Conservation (phyloP, 1,140 invertebrate species). For the Chlorops oryzae region DNA sequence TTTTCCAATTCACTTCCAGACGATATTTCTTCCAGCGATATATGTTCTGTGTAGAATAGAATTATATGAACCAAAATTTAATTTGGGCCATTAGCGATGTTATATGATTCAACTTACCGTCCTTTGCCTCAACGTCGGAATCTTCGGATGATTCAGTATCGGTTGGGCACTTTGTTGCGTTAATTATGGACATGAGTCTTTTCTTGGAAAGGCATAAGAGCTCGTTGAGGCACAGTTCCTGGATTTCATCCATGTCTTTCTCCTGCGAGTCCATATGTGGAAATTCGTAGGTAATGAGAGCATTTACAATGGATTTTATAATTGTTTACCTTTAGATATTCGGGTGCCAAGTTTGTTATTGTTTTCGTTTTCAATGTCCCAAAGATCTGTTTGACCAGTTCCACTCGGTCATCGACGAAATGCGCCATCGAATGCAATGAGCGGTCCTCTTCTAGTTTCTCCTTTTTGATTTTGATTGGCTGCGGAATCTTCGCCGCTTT, state of each 20-base stretch:
- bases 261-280: conserved; percentile 39
- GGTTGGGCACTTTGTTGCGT: conserved; percentile 52
- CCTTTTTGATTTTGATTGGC: conserved; percentile 41
- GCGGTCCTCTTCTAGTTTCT: conserved; percentile 41
- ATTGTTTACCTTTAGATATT: conserved; percentile 50
- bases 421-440: conserved; percentile 49
- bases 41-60: conserved; percentile 48
- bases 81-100: not conserved
- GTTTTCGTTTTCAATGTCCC: conserved; percentile 57
- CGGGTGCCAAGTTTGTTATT: conserved; percentile 55
- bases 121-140: conserved; percentile 46
- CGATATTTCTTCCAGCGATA: conserved; percentile 56
- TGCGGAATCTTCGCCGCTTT: conserved; percentile 36
- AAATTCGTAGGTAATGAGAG: not conserved
- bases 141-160: conserved; percentile 51
- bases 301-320: not conserved
- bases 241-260: conserved; percentile 54
- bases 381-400: conserved; percentile 60
- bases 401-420: conserved; percentile 58
- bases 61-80: too few relatives aligned
- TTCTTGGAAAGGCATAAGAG: conserved; percentile 56
- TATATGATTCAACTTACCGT: conserved; percentile 21
- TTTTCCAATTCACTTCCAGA: conserved; percentile 50
- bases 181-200: conserved; percentile 52
- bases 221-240: conserved; percentile 59